Conservation (phyloP, 2,797 vertebrate genomes). For the Loriculus beryllinus region DNA sequence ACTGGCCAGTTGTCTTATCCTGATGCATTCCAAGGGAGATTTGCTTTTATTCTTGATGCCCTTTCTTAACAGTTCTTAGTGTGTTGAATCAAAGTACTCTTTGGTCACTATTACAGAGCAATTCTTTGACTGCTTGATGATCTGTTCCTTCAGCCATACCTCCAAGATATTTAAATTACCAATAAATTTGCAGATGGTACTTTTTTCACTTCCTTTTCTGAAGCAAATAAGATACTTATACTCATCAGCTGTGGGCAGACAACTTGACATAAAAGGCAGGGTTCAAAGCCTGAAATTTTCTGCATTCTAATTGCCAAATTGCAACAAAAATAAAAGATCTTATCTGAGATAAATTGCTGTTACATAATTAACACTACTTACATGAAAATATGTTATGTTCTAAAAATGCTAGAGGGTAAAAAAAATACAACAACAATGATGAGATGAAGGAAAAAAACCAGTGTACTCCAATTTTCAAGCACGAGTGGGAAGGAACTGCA, state of each 20-base stretch:
- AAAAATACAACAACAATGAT: conserved; percentile 70
- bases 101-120: background rate
- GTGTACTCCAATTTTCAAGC: conserved; percentile 68
- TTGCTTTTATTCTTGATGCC: background rate
- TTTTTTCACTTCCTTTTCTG: conserved; percentile 68
- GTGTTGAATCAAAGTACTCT: background rate
- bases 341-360: conserved; percentile 68
- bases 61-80: background rate
- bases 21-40: background rate
- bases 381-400: conserved; percentile 66
- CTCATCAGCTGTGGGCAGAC: conserved; percentile 65
- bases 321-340: conserved; percentile 69
- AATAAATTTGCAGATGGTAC: conserved; percentile 66
- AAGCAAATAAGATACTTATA: conserved; percentile 53
- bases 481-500: conserved; percentile 68
- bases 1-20: background rate
- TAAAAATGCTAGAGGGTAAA: conserved; percentile 68
- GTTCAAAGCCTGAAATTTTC: conserved; percentile 67
- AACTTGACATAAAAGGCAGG: conserved; percentile 65
- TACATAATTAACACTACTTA: conserved; percentile 70
- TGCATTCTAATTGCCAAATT: conserved; percentile 69
- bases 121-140: background rate
- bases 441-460: conserved; percentile 49
- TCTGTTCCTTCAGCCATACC: conserved; percentile 15
- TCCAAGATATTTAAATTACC: conserved; percentile 47